A percentile compares a stretch with the other conserved stretches of the same genome.
phyloP scores from a whole-genome alignment of 2,888 invertebrate species.

The Caenorhabditis becei region DNA sequence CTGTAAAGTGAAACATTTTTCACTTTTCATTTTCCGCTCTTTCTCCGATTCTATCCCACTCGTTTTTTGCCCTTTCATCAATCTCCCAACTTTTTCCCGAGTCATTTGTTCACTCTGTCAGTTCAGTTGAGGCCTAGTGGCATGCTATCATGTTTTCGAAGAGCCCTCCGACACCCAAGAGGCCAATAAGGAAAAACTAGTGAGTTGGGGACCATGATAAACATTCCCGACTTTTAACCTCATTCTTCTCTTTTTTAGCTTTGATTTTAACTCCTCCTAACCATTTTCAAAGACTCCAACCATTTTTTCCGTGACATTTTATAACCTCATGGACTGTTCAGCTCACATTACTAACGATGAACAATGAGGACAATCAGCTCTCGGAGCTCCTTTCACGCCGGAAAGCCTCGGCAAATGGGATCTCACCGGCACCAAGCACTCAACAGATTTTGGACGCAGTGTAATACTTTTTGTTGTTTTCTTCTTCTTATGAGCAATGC shows the following conservation, averaged over 20 bases:
- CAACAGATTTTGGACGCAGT: constrained; percentile 57
- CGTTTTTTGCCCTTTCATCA: constrained; percentile 32
- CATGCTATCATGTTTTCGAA: constrained; percentile 45
- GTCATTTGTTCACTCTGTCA: constrained; percentile 32
- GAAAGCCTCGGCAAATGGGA: constrained; percentile 58
- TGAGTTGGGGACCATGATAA: constrained; percentile 43
- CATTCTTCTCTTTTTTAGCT: no score
- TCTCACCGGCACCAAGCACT: constrained; percentile 56
- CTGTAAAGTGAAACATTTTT: constrained; percentile 50
- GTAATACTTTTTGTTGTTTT: constrained; percentile 44
- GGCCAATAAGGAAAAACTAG: constrained; percentile 59
- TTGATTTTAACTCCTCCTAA: constrained; percentile 1
- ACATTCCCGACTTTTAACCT: constrained; percentile 21
- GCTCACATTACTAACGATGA: constrained; percentile 26
- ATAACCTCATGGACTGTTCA: background rate
- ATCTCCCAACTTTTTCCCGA: background rate
- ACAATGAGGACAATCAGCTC: constrained; percentile 58
- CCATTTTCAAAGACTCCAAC: background rate
- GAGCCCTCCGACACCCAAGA: constrained; percentile 49
- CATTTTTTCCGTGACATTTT: background rate
- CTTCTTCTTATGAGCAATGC: background rate
- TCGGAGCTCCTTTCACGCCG: constrained; percentile 53
- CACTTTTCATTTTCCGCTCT: background rate
- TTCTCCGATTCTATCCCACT: constrained; percentile 21
- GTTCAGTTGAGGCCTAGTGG: constrained; percentile 18